These are phyloP conservation scores for Stenodera caucasica DNA, from an alignment of 2,888 invertebrate genomes.

Conservation along the genomic window DNA sequence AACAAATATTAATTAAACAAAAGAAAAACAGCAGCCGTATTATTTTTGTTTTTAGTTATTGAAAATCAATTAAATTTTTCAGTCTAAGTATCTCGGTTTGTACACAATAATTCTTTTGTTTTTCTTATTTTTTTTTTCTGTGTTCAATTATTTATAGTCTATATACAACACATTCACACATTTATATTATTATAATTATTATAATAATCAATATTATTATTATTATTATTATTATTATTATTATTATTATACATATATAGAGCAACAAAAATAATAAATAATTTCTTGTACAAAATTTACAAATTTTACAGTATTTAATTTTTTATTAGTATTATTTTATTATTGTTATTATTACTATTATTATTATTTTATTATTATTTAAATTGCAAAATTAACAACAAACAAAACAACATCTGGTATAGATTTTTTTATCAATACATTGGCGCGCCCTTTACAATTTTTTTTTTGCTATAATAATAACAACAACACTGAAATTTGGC, in stretches of 20 bases:
- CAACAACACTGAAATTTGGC: constrained; percentile 40
- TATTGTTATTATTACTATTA: background rate
- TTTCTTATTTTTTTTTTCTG: background rate
- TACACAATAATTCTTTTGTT: constrained; percentile 29
- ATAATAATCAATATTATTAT: no score
- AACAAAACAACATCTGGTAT: constrained; percentile 34
- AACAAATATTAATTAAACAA: background rate
- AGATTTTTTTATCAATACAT: background rate
- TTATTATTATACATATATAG: constrained; percentile 22
- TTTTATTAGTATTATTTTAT: background rate
- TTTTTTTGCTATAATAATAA: background rate
- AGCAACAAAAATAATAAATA: constrained; percentile 32
- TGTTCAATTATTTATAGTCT: background rate
- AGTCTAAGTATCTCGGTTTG: constrained; percentile 46
- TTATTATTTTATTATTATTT: background rate
- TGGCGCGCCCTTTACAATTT: constrained; percentile 28
- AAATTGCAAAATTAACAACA: constrained; percentile 33
- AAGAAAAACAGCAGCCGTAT: constrained; percentile 1
- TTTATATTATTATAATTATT: constrained; percentile 13
- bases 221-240: no score
- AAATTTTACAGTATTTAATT: constrained; percentile 37
- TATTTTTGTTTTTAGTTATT: constrained; percentile 14
- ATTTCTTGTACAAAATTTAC: constrained; percentile 45
- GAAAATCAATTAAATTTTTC: constrained; percentile 42
- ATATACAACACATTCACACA: constrained; percentile 10